Conservation (phyloP, 2,797 vertebrate genomes). For the Halcyon leucocephala region DNA sequence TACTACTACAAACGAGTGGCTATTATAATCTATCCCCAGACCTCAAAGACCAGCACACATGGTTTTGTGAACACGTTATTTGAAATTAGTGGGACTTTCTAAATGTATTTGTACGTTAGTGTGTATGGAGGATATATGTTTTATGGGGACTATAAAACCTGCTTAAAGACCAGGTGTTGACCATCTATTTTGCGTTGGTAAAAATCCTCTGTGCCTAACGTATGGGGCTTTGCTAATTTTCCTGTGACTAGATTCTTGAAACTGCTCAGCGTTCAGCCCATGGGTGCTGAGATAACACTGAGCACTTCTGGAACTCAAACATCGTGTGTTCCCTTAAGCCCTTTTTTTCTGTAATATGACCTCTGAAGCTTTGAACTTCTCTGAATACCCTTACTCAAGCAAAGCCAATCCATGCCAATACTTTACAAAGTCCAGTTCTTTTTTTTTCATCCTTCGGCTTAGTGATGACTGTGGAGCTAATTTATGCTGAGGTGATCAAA, state of each 20-base stretch:
- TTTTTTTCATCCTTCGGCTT: background rate
- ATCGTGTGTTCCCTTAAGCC: background rate
- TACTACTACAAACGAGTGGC: slow-evolving; percentile 4
- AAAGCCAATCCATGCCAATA: background rate
- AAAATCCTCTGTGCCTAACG: background rate
- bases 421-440: background rate
- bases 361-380: background rate
- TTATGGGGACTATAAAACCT: slow-evolving; percentile 51
- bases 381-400: background rate
- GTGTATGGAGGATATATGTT: slow-evolving; percentile 31
- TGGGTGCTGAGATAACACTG: background rate
- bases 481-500: background rate
- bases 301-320: background rate
- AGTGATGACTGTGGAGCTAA: background rate
- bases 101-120: slow-evolving; percentile 11
- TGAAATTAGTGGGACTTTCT: slow-evolving; percentile 46
- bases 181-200: slow-evolving; percentile 37
- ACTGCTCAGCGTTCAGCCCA: background rate
- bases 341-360: background rate
- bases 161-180: slow-evolving; percentile 54
- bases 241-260: slow-evolving; percentile 6
- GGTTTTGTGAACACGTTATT: slow-evolving; percentile 31
- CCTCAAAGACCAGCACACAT: slow-evolving; percentile 45
- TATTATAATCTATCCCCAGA: slow-evolving; percentile 27
- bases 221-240: background rate